phyloP scores from a whole-genome alignment of 2,113 vertebrate species.

The Notarius quadriscutis region DNA sequence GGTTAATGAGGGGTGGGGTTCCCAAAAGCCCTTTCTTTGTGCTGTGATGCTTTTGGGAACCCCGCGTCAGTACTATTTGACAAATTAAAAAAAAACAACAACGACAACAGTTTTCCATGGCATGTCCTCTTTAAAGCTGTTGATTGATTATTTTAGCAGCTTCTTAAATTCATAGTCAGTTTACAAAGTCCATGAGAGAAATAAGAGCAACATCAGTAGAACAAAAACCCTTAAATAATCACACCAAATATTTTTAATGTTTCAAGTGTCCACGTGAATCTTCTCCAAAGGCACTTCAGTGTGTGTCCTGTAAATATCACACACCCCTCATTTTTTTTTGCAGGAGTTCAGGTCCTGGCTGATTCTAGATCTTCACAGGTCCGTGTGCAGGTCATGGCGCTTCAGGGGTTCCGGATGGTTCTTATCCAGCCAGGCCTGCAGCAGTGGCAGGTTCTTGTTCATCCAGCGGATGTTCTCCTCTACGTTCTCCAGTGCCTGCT shows the following conservation, averaged over 20 bases:
- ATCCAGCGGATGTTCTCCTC: conserved; percentile 87
- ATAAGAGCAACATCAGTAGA: neutral
- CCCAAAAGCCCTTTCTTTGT: too few species aligned
- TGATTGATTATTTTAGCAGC: neutral
- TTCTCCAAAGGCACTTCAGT: neutral
- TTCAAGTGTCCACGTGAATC: neutral
- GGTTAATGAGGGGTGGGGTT: too few species aligned
- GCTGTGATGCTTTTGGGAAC: too few species aligned
- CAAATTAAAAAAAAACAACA: too few species aligned
- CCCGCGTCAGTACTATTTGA: too few species aligned
- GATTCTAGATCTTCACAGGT: conserved; percentile 26
- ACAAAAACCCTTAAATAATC: neutral
- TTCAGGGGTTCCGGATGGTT: conserved; percentile 11
- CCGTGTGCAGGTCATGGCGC: neutral
- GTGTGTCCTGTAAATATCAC: neutral
- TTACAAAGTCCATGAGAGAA: neutral
- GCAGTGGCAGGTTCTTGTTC: conserved; percentile 78
- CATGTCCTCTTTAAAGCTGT: too few species aligned
- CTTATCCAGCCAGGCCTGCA: conserved; percentile 76
- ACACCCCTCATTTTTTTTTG: neutral
- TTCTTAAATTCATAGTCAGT: neutral
- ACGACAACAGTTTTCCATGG: too few species aligned
- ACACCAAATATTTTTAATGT: neutral
- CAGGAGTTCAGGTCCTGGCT: too few species aligned
- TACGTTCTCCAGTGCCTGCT: conserved; percentile 82